phyloP scores from a whole-genome alignment of 2,797 vertebrate species.

The Protosalanx chinensis region DNA sequence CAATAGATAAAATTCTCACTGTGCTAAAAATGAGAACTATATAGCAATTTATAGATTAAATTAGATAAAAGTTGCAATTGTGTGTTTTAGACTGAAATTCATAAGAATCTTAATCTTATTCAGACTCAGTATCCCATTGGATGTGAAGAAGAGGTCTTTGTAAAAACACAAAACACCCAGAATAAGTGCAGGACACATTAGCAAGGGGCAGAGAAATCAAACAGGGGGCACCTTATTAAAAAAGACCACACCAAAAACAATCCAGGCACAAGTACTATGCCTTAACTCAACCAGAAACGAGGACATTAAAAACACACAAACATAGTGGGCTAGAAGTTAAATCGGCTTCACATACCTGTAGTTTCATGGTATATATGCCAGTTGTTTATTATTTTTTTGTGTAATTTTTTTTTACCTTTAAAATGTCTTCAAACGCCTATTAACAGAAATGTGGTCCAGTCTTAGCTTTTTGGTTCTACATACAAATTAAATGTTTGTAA shows the following conservation, averaged over 20 bases:
- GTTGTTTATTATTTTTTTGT: constrained; percentile 56
- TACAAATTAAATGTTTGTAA: constrained; percentile 84
- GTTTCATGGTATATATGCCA: constrained; percentile 74
- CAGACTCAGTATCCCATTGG: not conserved
- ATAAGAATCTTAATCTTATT: not conserved
- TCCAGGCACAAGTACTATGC: constrained; percentile 38
- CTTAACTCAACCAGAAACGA: constrained; percentile 57
- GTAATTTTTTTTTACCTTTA: constrained; percentile 48
- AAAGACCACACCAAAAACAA: constrained; percentile 28
- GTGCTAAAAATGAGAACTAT: too few species aligned
- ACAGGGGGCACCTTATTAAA: constrained; percentile 29
- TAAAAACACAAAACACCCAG: not conserved
- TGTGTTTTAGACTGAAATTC: not conserved
- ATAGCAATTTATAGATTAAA: too few species aligned
- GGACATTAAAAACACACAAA: constrained; percentile 62
- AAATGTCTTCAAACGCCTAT: constrained; percentile 56
- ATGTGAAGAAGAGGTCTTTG: not conserved
- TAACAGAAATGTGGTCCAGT: constrained; percentile 65
- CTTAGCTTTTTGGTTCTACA: constrained; percentile 44
- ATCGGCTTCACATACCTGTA: constrained; percentile 74
- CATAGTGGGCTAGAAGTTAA: constrained; percentile 57
- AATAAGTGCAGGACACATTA: constrained; percentile 18
- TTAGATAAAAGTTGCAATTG: not conserved
- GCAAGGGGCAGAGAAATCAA: constrained; percentile 11
- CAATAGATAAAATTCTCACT: too few species aligned